Evolutionary conservation across 2,797 vertebrate genomes (phyloP), one percentile per base, ranked within the genome.

Genomic region (Pelochelys cantorii): DNA sequence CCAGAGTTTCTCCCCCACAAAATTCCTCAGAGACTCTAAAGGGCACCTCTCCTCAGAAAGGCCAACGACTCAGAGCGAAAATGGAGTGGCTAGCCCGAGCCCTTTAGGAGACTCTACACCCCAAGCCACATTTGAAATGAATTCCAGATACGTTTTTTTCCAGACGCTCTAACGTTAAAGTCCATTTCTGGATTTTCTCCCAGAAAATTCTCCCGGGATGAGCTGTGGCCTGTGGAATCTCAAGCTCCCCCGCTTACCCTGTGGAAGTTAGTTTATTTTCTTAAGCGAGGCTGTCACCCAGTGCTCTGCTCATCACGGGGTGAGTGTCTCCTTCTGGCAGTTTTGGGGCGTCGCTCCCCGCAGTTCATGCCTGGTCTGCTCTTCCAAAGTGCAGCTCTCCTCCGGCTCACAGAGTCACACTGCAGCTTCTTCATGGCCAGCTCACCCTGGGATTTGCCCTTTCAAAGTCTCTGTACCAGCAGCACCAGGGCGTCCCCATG

Each of bases 1-100:
- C 20, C 60, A 1, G 12, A 11, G 20, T 7, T 3, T 10, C 22
- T 14, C 10, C 71, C 31, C 23, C 4, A 53, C 25, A 27, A 7
- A 20, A 17, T n/a, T 27, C 27, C 31, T 14, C 27, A 5, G 48
- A 13, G 7, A 3, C 2, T 5, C 1, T 7, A 23, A 25, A 37
- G 13, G 68, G 13, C 31, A n/a, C 15, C 15, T 34, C 62, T 31
- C 37, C 42, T 53, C 54, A 13, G 83, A 4, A 14, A 7, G 23
- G 34, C 83, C 34, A 9, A 14, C 5, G 42, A 25, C 37, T 25
- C 65, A 68, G 8, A 12, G 2, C 23, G 14, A 34, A 11, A 17
- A 17, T 10, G 27, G 23, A 52, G 4, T 22, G 42, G 22, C 11
- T 22, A 82, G 11, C 25, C 17, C 3, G 29, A 54, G 3, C 13